Conservation (phyloP, 2,113 vertebrate species). For the Callipepla californica region DNA sequence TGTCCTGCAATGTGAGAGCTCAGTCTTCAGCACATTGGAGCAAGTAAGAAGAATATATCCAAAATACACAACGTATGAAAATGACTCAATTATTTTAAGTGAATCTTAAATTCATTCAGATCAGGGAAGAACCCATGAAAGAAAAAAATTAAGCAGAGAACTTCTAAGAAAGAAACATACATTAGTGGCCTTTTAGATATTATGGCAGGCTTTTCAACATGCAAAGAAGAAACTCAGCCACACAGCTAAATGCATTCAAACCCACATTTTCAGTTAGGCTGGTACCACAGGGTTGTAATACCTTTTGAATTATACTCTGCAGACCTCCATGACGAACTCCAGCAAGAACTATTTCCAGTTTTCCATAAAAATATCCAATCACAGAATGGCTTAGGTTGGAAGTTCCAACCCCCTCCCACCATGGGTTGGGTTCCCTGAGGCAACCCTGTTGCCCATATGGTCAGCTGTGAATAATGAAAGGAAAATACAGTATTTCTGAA, state of each 20-base stretch:
- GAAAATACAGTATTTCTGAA: neutral
- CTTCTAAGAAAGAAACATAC: neutral
- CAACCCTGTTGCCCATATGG: neutral
- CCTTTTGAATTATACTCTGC: neutral
- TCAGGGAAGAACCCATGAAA: neutral
- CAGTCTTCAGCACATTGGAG: neutral
- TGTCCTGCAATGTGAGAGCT: neutral
- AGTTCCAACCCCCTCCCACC: too few relatives aligned
- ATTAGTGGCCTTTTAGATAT: neutral
- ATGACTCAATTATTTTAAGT: neutral
- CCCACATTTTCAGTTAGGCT: neutral
- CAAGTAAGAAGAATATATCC: neutral
- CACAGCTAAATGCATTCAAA: neutral
- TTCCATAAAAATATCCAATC: neutral
- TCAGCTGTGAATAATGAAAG: neutral
- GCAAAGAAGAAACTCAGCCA: neutral
- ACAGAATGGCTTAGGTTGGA: neutral
- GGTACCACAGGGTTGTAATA: neutral
- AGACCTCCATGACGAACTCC: neutral
- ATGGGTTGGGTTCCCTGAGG: too few relatives aligned
- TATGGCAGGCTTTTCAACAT: neutral
- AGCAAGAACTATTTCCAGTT: neutral
- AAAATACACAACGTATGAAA: neutral
- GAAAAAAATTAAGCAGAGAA: neutral
- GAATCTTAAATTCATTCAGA: neutral